These are phyloP conservation scores for Agonopterix arenella DNA, from an alignment of 2,888 invertebrate species.

Conservation along the genomic window DNA sequence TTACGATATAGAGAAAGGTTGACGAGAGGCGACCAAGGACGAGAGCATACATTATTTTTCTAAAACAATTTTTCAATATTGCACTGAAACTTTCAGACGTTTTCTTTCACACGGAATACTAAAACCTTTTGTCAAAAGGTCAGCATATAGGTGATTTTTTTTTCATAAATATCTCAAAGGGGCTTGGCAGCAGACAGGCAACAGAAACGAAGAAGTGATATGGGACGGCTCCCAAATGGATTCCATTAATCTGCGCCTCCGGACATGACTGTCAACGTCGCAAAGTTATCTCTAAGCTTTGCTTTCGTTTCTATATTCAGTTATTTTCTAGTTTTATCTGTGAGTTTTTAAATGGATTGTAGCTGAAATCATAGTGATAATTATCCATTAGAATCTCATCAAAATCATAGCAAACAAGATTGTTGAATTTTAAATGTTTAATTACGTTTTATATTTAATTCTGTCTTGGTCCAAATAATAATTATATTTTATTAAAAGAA, in stretches of 20 bases:
- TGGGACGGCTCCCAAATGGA: constrained; percentile 15
- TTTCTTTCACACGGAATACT: too few relatives aligned
- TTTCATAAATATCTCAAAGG: constrained; percentile 20
- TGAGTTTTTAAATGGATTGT: neutral
- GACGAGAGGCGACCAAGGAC: too few relatives aligned
- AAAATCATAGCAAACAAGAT: too few relatives aligned
- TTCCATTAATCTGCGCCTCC: constrained; percentile 23
- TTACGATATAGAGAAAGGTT: too few relatives aligned
- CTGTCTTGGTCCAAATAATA: too few relatives aligned
- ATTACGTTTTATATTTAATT: too few relatives aligned
- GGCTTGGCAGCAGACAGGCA: constrained; percentile 6
- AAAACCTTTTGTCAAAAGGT: too few relatives aligned
- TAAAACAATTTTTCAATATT: too few relatives aligned
- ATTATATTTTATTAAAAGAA: too few relatives aligned
- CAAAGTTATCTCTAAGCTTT: constrained; percentile 25
- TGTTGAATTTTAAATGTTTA: too few relatives aligned
- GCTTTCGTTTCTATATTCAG: neutral
- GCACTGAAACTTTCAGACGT: too few relatives aligned
- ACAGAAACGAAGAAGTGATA: constrained; percentile 20
- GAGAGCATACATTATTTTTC: too few relatives aligned
- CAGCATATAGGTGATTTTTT: neutral
- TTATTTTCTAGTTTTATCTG: neutral
- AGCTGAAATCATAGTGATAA: neutral
- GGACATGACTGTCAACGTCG: constrained; percentile 23
- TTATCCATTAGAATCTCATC: neutral